Percentiles rank a stretch among this genome's conserved stretches.
Conservation (phyloP, 2,113 vertebrate species). For the Xenopus laevis region DNA sequence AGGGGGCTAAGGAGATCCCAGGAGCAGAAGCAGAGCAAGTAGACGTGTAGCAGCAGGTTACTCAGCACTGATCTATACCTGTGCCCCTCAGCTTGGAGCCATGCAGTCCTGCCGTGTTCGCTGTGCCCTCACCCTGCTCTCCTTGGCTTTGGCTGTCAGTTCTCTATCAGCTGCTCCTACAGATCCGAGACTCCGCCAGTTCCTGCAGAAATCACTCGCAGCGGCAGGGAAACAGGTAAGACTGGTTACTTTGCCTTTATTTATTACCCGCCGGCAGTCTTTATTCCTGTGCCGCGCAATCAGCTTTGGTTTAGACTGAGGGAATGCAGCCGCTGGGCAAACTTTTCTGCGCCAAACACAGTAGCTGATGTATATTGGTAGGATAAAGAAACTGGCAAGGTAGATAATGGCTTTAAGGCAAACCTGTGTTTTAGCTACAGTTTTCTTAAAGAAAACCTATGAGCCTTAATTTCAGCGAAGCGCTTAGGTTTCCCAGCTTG, state of each 20-base stretch:
- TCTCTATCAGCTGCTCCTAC: constrained; percentile 76
- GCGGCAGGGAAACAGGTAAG: constrained; percentile 83
- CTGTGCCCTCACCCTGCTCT: constrained; percentile 80
- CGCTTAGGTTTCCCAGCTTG: constrained; percentile 61
- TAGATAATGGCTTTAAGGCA: no score
- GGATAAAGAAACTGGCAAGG: neutral
- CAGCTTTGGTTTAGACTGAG: constrained; percentile 8
- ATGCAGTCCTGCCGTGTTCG: constrained; percentile 79
- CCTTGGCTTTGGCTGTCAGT: constrained; percentile 76
- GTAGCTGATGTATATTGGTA: constrained; percentile 44
- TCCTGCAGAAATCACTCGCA: constrained; percentile 85
- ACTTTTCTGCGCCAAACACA: no score
- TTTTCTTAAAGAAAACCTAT: no score
- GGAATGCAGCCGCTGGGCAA: no score
- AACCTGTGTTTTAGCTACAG: no score
- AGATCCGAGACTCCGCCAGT: constrained; percentile 83
- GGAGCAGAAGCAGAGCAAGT: constrained; percentile 55
- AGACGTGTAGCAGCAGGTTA: constrained; percentile 10
- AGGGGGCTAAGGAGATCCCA: constrained; percentile 58
- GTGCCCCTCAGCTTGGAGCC: constrained; percentile 46
- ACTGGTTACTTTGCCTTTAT: constrained; percentile 67
- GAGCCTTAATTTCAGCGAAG: constrained; percentile 32
- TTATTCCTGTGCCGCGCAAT: constrained; percentile 56
- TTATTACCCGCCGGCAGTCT: neutral
- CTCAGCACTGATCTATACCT: constrained; percentile 12